Conservation (phyloP, 2,888 invertebrate genomes). For the Sericinus montela region DNA sequence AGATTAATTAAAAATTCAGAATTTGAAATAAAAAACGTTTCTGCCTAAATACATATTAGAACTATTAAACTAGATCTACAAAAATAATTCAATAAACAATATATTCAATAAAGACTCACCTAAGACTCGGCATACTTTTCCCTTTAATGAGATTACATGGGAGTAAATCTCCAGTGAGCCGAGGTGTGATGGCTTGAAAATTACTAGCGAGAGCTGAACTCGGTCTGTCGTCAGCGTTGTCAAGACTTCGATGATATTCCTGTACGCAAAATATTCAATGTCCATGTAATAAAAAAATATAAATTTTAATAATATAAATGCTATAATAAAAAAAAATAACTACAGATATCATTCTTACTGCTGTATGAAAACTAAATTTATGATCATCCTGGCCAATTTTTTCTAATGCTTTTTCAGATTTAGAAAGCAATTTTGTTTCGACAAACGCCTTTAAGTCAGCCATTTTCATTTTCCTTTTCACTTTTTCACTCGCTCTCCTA, state of each 20-base stretch:
- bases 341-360: constrained; percentile 82
- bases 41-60: constrained; percentile 1
- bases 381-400: constrained; percentile 91
- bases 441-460: constrained; percentile 94
- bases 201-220: constrained; percentile 85
- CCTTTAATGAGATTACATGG: constrained; percentile 90
- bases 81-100: constrained; percentile 16
- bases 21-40: not conserved
- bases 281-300: constrained; percentile 11
- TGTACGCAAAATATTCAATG: constrained; percentile 43
- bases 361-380: constrained; percentile 74
- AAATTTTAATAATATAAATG: constrained; percentile 18
- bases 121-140: constrained; percentile 97
- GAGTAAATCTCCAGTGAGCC: constrained; percentile 70
- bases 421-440: constrained; percentile 93
- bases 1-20: not conserved
- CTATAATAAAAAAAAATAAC: constrained; percentile 45
- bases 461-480: constrained; percentile 93
- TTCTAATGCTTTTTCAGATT: constrained; percentile 94
- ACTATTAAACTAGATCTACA: constrained; percentile 22
- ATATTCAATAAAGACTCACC: constrained; percentile 77
- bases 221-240: constrained; percentile 87
- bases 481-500: constrained; percentile 88
- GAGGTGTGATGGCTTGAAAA: constrained; percentile 79
- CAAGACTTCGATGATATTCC: constrained; percentile 91